phyloP scores from a whole-genome alignment of 2,113 vertebrate species.

The Catharus bicknelli region DNA sequence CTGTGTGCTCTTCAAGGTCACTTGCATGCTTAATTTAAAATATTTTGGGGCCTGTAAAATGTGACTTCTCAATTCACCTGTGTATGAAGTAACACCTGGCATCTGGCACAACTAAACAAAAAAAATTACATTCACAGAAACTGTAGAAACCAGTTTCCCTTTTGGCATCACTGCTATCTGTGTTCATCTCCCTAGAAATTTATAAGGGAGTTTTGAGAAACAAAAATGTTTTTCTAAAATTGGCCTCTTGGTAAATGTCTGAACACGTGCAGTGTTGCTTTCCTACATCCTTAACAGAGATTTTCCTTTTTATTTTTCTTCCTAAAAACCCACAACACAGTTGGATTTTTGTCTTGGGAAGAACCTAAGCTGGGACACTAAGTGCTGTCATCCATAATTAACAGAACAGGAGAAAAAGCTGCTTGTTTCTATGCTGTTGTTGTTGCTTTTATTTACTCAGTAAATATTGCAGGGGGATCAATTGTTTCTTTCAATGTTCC shows the following conservation, averaged over 20 bases:
- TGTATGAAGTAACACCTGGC: background rate
- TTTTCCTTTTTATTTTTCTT: background rate
- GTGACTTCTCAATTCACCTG: background rate
- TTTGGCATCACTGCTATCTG: background rate
- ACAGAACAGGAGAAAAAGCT: background rate
- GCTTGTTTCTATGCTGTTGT: background rate
- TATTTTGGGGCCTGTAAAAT: background rate
- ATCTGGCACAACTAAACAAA: background rate
- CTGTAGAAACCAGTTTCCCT: background rate
- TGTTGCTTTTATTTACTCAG: constrained; percentile 18
- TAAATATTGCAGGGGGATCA: background rate
- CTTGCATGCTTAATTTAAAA: background rate
- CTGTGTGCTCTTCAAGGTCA: background rate
- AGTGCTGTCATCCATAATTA: background rate
- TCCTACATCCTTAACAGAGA: background rate
- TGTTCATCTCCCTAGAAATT: background rate
- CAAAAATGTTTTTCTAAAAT: background rate
- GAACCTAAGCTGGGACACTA: background rate
- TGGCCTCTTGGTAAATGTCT: background rate
- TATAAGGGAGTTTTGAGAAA: fast-evolving
- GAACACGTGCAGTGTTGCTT: background rate
- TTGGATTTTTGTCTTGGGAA: background rate
- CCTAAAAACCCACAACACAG: background rate
- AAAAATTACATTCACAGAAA: background rate
- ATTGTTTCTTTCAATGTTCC: background rate